A percentile compares a stretch with the other conserved stretches of the same genome.
Conservation (phyloP, 2,888 invertebrate genomes). For the Lamellibrachia satsuma region DNA sequence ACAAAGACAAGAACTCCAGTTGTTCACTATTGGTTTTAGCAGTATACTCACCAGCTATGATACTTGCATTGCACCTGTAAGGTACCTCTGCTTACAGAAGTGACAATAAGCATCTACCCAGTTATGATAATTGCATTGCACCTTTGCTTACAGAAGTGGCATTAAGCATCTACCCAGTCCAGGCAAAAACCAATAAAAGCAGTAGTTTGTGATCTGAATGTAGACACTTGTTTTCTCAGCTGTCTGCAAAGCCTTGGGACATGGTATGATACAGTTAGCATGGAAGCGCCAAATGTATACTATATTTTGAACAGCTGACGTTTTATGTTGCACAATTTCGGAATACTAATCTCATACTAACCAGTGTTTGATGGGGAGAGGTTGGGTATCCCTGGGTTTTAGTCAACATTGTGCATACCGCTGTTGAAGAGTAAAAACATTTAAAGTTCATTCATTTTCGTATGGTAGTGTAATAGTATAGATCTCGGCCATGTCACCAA, state of each 20-base stretch:
- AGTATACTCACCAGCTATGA: neutral
- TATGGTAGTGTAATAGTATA: no score
- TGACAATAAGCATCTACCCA: neutral
- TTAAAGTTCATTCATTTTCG: no score
- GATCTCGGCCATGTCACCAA: no score
- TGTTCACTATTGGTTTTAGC: neutral
- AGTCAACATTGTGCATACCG: neutral
- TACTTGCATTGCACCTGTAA: neutral
- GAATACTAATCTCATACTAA: neutral
- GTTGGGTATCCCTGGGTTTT: neutral
- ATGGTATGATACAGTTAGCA: neutral
- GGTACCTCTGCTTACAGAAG: neutral
- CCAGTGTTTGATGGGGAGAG: neutral
- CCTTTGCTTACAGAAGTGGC: neutral
- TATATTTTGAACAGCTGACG: neutral
- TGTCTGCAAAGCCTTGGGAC: neutral
- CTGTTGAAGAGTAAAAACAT: no score
- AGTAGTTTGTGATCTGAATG: neutral
- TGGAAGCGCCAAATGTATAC: neutral
- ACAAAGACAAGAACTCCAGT: neutral
- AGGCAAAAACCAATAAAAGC: neutral
- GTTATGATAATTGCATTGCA: neutral
- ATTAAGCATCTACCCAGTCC: neutral
- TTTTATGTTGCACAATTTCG: neutral
- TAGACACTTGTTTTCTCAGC: constrained; percentile 14